Evolutionary conservation across 2,888 invertebrate species (phyloP).

Genomic region (Hoplodrina ambigua): DNA sequence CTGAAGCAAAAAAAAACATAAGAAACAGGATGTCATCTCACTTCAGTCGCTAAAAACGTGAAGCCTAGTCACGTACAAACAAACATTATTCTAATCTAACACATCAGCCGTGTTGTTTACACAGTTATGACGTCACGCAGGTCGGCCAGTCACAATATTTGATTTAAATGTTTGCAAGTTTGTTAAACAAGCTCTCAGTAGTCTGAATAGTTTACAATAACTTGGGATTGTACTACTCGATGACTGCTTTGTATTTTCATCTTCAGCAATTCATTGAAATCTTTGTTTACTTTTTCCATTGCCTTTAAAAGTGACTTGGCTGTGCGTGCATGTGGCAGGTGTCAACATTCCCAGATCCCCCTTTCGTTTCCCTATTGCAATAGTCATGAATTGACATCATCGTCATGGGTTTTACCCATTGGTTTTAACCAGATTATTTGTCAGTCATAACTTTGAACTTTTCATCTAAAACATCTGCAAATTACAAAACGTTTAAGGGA

Average conservation of each 20-base stretch:
- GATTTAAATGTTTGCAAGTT: conserved; percentile 52
- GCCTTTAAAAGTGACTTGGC: neutral
- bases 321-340: neutral
- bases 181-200: conserved; percentile 42
- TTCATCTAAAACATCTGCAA: neutral
- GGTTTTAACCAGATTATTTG: conserved; percentile 6
- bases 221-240: conserved; percentile 18
- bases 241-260: neutral
- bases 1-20: conserved; percentile 18
- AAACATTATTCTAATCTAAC: conserved; percentile 48
- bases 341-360: conserved; percentile 9
- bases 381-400: neutral
- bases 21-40: conserved; percentile 39
- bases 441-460: neutral
- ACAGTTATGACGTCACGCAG: conserved; percentile 50
- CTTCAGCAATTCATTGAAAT: neutral
- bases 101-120: conserved; percentile 40
- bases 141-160: conserved; percentile 55
- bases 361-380: neutral
- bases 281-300: neutral
- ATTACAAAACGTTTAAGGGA: neutral
- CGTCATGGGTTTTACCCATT: conserved; percentile 21
- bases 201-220: conserved; percentile 36
- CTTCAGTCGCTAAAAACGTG: conserved; percentile 24
- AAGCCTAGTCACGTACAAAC: conserved; percentile 35